phyloP scores from a whole-genome alignment of 2,797 vertebrate species.

The Cetoscarus ocellatus region DNA sequence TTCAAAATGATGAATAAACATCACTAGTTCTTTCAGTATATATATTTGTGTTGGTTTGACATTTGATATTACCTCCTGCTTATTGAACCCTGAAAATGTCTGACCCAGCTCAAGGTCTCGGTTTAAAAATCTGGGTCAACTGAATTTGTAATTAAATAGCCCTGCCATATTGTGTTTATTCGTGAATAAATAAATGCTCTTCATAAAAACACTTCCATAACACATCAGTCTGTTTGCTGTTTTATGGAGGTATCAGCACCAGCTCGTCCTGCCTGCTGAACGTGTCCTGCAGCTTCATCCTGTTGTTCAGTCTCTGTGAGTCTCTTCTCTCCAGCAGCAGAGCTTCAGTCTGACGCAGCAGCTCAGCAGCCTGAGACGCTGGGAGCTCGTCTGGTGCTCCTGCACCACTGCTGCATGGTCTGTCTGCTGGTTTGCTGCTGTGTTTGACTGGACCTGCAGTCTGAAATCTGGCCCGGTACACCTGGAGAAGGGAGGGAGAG shows the following conservation, averaged over 20 bases:
- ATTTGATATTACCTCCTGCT: too few relatives aligned
- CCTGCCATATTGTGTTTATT: slow-evolving; percentile 1
- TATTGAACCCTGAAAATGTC: too few relatives aligned
- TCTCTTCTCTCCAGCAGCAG: slow-evolving; percentile 55
- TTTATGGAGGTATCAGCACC: slow-evolving; percentile 68
- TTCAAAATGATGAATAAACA: too few relatives aligned
- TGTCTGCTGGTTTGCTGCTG: not conserved
- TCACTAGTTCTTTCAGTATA: too few relatives aligned
- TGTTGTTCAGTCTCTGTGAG: slow-evolving; percentile 47
- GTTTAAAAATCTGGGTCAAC: too few relatives aligned
- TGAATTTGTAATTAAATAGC: too few relatives aligned
- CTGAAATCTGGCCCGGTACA: slow-evolving; percentile 49
- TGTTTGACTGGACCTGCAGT: not conserved
- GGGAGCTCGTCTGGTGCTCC: slow-evolving; percentile 15
- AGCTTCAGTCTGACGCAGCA: slow-evolving; percentile 49
- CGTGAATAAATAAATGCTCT: not conserved
- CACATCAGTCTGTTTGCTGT: not conserved
- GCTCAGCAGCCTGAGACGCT: slow-evolving; percentile 7
- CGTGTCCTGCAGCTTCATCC: slow-evolving; percentile 64
- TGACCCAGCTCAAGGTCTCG: too few relatives aligned
- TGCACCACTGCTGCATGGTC: accelerated
- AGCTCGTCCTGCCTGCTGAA: slow-evolving; percentile 44
- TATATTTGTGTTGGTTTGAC: too few relatives aligned
- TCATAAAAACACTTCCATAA: not conserved
- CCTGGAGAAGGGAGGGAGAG: slow-evolving; percentile 1